A percentile compares a stretch with the other conserved stretches of the same genome.
Conservation (phyloP, 2,888 invertebrate genomes). For the Pollenia angustigena region DNA sequence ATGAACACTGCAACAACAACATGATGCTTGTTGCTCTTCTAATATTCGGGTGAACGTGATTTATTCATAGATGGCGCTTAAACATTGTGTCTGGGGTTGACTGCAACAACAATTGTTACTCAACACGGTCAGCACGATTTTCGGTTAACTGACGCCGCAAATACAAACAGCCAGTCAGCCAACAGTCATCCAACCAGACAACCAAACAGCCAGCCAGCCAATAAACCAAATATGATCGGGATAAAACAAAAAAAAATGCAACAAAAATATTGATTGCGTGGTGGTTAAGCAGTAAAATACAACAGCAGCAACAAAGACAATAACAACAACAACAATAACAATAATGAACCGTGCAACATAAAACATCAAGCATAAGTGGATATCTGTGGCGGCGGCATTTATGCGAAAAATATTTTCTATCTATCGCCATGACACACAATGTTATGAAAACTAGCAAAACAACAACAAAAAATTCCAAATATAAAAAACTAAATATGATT, state of each 20-base stretch:
- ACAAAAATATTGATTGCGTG: constrained; percentile 58
- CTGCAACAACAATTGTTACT: constrained; percentile 66
- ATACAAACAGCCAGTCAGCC: constrained; percentile 43
- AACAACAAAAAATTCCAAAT: constrained; percentile 34
- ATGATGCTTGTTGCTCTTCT: constrained; percentile 16
- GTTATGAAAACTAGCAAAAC: constrained; percentile 56
- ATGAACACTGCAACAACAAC: constrained; percentile 30
- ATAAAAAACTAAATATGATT: constrained; percentile 62
- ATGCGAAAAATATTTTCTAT: constrained; percentile 50
- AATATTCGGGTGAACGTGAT: constrained; percentile 73
- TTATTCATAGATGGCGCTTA: constrained; percentile 76
- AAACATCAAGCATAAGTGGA: constrained; percentile 50
- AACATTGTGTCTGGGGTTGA: constrained; percentile 71
- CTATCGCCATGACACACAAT: constrained; percentile 68
- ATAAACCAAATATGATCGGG: constrained; percentile 73
- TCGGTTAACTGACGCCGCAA: constrained; percentile 71
- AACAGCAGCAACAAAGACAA: constrained; percentile 29
- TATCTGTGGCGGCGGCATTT: constrained; percentile 59
- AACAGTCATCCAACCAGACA: constrained; percentile 32
- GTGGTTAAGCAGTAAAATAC: constrained; percentile 35
- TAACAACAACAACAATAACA: constrained; percentile 7
- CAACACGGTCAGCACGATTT: constrained; percentile 74
- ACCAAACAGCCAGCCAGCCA: constrained; percentile 33
- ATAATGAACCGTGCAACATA: constrained; percentile 41
- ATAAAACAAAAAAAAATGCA: constrained; percentile 27